Evolutionary conservation across 1,140 invertebrate species (phyloP), one percentile per base, ranked within the genome.

Genomic region (Eciton burchellii): DNA sequence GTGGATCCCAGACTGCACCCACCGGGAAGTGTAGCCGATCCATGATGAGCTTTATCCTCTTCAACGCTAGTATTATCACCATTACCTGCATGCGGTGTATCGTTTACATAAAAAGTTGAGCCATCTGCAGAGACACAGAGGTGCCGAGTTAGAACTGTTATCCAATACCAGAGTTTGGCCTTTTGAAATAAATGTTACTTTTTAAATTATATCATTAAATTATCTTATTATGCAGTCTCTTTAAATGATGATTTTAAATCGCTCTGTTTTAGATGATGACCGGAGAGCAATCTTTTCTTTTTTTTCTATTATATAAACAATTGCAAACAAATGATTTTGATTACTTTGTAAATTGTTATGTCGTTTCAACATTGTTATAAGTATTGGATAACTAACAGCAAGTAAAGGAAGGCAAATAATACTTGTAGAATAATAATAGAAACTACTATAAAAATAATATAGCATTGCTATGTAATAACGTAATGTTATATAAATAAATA

Each of bases 21-120:
- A 21, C 95, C 94, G 74, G 94, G 96, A 62, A 94, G 94, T 77
- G 94, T 96, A 84, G 94, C 96, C 89, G 94, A 96, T 82, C 94
- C 96, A 89, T 95, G 95, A 91, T 95, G 95, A 59, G 91, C 92
- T 86, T 95, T 94, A 84, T 95, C 93, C 66, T 95, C 94, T 87
- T 95, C 94, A 84, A 94, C 94, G 86, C 94, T 94, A 90, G 93
- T 93, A 84, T 93, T 94, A 87, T 95, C 95, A 88, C 94, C 95
- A 85, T 94, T 95, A 93, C 95, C 95, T 95, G 92, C 91, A 91
- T 90, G 93, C 85, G 93, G 91, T 93, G 93, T 91, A 93, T 94
- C 93, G 93, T 94, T 94, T 94, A 94, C 93, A 94, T 94, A 94
- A 94, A 94, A 94, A 91, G 93, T 94, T 89, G 93, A 94, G 90